Evolutionary conservation across 2,888 invertebrate genomes (phyloP).

Genomic region (Steinernema carpocapsae): DNA sequence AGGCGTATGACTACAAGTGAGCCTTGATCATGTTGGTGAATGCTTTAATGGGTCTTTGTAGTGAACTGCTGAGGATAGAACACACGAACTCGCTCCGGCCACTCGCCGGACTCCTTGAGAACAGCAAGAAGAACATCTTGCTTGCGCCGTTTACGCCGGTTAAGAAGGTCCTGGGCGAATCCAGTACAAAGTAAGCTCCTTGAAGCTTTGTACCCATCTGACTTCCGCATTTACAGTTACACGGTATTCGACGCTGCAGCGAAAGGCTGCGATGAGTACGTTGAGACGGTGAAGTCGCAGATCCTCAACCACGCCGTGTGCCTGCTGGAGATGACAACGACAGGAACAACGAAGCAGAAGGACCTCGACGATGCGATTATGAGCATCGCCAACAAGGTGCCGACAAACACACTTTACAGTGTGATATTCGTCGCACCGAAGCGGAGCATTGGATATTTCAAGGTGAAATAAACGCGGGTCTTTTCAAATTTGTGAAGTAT

Average conservation of each 20-base stretch:
- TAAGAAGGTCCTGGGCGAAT: not conserved
- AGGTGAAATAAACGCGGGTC: not conserved
- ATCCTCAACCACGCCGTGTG: constrained; percentile 9
- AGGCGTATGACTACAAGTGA: constrained; percentile 17
- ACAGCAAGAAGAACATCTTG: constrained; percentile 7
- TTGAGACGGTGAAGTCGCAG: constrained; percentile 1
- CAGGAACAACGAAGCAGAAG: constrained; percentile 18
- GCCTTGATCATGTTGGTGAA: not conserved
- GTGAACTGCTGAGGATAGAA: constrained; percentile 27
- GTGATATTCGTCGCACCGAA: constrained; percentile 24
- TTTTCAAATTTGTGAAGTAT: not conserved
- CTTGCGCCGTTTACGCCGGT: constrained; percentile 4
- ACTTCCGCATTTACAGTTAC: not conserved
- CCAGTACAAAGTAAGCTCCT: constrained; percentile 12
- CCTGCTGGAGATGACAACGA: constrained; percentile 20
- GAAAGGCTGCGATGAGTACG: not conserved
- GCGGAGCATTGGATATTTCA: constrained; percentile 22
- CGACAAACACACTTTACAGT: constrained; percentile 3
- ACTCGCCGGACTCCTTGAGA: not conserved
- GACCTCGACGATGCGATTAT: constrained; percentile 35
- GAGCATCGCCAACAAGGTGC: constrained; percentile 18
- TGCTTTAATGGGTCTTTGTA: not conserved
- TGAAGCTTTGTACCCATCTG: not conserved
- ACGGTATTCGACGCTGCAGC: constrained; percentile 12
- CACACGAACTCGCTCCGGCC: constrained; percentile 14